Evolutionary conservation across 2,888 invertebrate genomes (phyloP).

Genomic region (Drosophila phalerata): DNA sequence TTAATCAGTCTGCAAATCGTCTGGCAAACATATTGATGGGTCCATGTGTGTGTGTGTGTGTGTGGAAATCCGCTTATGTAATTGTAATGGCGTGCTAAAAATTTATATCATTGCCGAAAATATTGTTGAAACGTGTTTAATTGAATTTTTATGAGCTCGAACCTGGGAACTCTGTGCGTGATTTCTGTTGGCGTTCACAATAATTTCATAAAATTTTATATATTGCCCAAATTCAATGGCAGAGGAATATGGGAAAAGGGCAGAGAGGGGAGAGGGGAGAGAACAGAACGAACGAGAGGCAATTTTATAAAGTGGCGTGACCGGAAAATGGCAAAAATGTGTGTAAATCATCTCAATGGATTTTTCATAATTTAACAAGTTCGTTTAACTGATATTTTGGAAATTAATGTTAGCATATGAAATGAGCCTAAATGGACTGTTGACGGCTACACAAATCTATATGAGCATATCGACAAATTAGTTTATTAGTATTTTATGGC

Average conservation of each 20-base stretch:
- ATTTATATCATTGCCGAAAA: conserved; percentile 76
- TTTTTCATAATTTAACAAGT: conserved; percentile 54
- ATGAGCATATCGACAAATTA: conserved; percentile 14
- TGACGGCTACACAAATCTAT: conserved; percentile 5
- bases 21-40: conserved; percentile 47
- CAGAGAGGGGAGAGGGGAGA: neutral
- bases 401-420: conserved; percentile 31
- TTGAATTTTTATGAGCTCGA: conserved; percentile 77
- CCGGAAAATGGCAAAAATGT: conserved; percentile 44
- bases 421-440: conserved; percentile 17
- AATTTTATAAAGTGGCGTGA: conserved; percentile 69
- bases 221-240: conserved; percentile 32
- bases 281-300: neutral
- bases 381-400: conserved; percentile 26
- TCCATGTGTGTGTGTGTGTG: conserved; percentile 8
- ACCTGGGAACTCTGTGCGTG: conserved; percentile 45
- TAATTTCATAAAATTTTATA: conserved; percentile 77
- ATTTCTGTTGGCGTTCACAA: conserved; percentile 49
- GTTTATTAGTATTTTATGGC: conserved; percentile 5
- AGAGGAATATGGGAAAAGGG: neutral
- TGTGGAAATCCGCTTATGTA: conserved; percentile 75
- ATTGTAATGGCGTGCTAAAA: conserved; percentile 78
- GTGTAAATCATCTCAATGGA: conserved; percentile 46
- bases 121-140: conserved; percentile 79
- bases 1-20: conserved; percentile 78